Evolutionary conservation across 1,140 invertebrate species (phyloP), one percentile per base, ranked within the genome.

Genomic region (Drosophila chauvacae): DNA sequence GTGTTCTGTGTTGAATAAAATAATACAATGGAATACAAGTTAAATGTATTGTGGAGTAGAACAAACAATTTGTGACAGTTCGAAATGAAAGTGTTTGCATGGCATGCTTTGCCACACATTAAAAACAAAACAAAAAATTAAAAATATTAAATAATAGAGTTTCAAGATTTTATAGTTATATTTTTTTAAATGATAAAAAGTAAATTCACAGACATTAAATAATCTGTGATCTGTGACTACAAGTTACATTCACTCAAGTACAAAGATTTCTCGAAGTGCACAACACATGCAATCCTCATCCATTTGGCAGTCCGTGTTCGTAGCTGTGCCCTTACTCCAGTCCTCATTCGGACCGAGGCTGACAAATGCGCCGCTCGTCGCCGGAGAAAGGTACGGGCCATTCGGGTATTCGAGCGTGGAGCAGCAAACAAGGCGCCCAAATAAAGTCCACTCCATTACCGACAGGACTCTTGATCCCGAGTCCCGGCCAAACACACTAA

Each of bases 361-460:
- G 81, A 85, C 65, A 86, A 86, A 86, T 86, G 75, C 80, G 60
- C 28, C 68, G 53, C 66, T 73, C 60, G 75, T 64, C 77, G 72
- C 48, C 48, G 70, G 63, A 83, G 80, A 85, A 73, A 73, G 81
- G 73, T 74, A 37, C 41, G 20, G 57, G 45, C 66, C 80, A 81
- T 44, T 62, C 80, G 50, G 41, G 48, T 76, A 81, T 53, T 58
- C 80, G 50, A 51, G 72, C 76, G 60, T 76, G 59, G 62, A 65
- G 61, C 75, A 48, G 45, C 70, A 79, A 47, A 80, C 50, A 57
- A 83, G 58, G 44, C 78, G 73, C 64, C 58, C 81, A 87, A 87
- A 87, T 87, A 87, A 63, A 87, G 84, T 87, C 80, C 84, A 87
- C 80, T 87, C 84, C 80, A 87, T 87, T 87, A 88, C 84, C 84